These are phyloP conservation scores for Drosophila demipolita DNA, from an alignment of 2,888 invertebrate species.

Conservation along the genomic window DNA sequence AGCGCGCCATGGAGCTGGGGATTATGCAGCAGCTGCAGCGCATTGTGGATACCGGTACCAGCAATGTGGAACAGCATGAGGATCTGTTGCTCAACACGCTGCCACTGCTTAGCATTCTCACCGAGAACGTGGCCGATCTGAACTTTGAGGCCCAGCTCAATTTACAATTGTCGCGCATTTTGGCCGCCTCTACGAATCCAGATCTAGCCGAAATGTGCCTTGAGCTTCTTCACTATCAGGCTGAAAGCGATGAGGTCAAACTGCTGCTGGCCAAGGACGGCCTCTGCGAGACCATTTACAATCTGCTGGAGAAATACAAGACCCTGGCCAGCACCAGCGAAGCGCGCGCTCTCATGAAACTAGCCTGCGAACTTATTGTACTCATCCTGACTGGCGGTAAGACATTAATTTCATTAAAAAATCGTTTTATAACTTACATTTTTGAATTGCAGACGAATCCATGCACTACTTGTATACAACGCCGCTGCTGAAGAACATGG, in stretches of 20 bases:
- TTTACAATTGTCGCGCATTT: conserved; percentile 87
- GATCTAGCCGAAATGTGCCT: conserved; percentile 92
- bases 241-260: conserved; percentile 93
- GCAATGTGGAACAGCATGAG: conserved; percentile 86
- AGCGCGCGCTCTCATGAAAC: conserved; percentile 90
- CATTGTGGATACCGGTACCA: conserved; percentile 85
- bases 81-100: conserved; percentile 87
- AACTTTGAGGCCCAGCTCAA: conserved; percentile 87
- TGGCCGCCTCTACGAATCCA: conserved; percentile 87
- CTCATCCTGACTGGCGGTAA: conserved; percentile 94
- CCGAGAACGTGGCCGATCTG: conserved; percentile 88
- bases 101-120: conserved; percentile 87
- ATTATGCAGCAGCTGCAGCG: conserved; percentile 86
- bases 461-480: conserved; percentile 93
- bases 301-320: conserved; percentile 90
- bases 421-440: background rate
- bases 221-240: conserved; percentile 91
- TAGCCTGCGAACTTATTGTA: conserved; percentile 94
- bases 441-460: conserved; percentile 90
- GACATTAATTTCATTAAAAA: background rate
- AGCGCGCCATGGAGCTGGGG: conserved; percentile 87
- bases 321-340: conserved; percentile 88
- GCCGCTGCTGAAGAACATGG: conserved; percentile 89
- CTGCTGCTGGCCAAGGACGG: conserved; percentile 90
- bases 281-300: conserved; percentile 91